A percentile compares a stretch with the other conserved stretches of the same genome.
phyloP scores from a whole-genome alignment of 2,113 vertebrate genomes.

The Polyodon spathula region DNA sequence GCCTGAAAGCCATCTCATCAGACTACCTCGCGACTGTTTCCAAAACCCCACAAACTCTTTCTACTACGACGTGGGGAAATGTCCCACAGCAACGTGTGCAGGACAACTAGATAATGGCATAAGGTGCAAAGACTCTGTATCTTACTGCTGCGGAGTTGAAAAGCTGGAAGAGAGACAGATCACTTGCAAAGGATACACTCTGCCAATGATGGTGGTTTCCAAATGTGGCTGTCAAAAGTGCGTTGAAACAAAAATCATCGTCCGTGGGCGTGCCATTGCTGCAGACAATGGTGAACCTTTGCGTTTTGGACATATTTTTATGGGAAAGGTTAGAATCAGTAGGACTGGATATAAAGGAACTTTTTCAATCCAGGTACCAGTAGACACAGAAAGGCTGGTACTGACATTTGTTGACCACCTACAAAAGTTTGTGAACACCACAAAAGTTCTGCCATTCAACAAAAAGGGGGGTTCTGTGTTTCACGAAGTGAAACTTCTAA shows the following conservation, averaged over 20 bases:
- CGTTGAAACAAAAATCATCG: constrained; percentile 67
- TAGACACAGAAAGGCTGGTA: constrained; percentile 79
- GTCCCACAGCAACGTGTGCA: constrained; percentile 63
- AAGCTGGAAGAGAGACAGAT: constrained; percentile 72
- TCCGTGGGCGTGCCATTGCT: constrained; percentile 77
- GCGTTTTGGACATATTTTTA: constrained; percentile 88
- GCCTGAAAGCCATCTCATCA: constrained; percentile 75
- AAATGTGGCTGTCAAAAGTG: constrained; percentile 84
- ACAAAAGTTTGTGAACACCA: constrained; percentile 92
- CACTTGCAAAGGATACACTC: constrained; percentile 67
- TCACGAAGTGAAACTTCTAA: constrained; percentile 83
- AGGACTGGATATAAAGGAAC: constrained; percentile 95
- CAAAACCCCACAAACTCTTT: constrained; percentile 79
- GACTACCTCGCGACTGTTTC: constrained; percentile 83
- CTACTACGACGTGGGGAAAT: constrained; percentile 82
- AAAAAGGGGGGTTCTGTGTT: constrained; percentile 81
- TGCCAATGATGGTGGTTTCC: constrained; percentile 73
- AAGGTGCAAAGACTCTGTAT: constrained; percentile 72
- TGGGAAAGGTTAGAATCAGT: constrained; percentile 74
- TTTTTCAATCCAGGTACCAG: constrained; percentile 81
- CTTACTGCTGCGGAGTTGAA: constrained; percentile 81
- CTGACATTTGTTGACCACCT: constrained; percentile 89
- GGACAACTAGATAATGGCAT: constrained; percentile 75
- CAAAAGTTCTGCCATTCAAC: constrained; percentile 89
- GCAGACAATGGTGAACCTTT: constrained; percentile 84